Evolutionary conservation across 2,797 vertebrate genomes (phyloP), one percentile per base, ranked within the genome.

Genomic region (Nannoperca obscura): DNA sequence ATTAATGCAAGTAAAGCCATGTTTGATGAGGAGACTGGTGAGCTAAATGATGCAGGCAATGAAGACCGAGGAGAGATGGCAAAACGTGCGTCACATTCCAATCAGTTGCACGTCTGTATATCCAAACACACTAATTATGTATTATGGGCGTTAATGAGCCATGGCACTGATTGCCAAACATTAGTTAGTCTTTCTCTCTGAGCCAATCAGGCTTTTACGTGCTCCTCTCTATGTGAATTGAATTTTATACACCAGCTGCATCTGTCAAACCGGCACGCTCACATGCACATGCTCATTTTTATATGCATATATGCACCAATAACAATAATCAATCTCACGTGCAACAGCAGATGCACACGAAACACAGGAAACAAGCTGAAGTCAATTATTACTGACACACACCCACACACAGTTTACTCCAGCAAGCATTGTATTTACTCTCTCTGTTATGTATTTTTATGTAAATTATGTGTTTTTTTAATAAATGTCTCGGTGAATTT

Each of bases 161-260:
- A 1, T 74, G 82, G 65, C 81, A 17, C 61, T 89, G 91, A 91
- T 90, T 89, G 89, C 81, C 84, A 92, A 83, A 92, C 89, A 88
- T 90, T 72, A 82, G 70, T 81, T 80, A 2, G 71, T 72, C 79
- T 66, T 62, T 78, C 67, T 76, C 76, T 80, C 72, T 4, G 71
- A 87, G 86, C 74, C 81, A 87, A 83, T 92, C 79, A 74, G 64
- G 59, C 47, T 86, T 89, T 90, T 82, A 89, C 82, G 82, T 80
- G 83, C 68, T 79, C 36, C 17, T 75, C 46, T 71, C 46, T 59
- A 7, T 62, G 78, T 64, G 81, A 53, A 76, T 59, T 66, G 76
- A 60, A 74, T 78, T 75, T 81, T 46, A 62, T 63, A 47, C 76
- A 42, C 62, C 24, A 42, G 49, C 83, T 85, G 78, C 66, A 67